Evolutionary conservation across 2,113 vertebrate genomes (phyloP).

Genomic region (Upupa epops): DNA sequence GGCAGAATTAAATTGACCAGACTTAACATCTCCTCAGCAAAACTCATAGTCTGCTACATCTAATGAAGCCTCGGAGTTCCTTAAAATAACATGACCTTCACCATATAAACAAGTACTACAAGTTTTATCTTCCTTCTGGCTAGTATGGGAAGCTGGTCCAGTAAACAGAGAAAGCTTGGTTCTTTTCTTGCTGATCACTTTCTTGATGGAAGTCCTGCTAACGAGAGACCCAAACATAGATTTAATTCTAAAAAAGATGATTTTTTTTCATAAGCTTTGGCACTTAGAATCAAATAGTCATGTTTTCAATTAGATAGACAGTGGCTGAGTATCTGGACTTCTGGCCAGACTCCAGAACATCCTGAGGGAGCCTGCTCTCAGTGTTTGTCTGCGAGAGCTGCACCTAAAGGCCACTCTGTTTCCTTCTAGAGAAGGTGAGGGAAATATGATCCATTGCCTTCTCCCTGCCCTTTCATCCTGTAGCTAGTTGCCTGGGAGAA

Average conservation of each 20-base stretch:
- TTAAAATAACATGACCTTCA: constrained; percentile 18
- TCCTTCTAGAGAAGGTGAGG: background rate
- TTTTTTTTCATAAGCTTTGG: background rate
- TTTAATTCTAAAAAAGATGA: background rate
- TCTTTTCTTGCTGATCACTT: background rate
- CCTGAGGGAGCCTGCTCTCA: background rate
- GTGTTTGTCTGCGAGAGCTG: background rate
- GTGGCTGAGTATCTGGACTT: background rate
- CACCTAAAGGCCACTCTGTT: background rate
- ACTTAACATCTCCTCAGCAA: background rate
- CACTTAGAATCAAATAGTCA: background rate
- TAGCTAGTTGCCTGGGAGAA: too few relatives aligned
- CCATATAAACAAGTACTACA: background rate
- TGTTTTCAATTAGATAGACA: background rate
- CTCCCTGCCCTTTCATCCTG: background rate
- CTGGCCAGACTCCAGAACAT: background rate
- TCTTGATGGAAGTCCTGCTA: background rate
- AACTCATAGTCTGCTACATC: background rate
- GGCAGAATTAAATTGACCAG: background rate
- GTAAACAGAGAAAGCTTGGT: background rate
- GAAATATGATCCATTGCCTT: background rate
- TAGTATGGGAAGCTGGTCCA: background rate
- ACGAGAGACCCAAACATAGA: background rate
- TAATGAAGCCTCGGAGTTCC: background rate
- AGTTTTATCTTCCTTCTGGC: background rate